Conservation (phyloP, 1,140 invertebrate species). For the Lepidurus couesii region DNA sequence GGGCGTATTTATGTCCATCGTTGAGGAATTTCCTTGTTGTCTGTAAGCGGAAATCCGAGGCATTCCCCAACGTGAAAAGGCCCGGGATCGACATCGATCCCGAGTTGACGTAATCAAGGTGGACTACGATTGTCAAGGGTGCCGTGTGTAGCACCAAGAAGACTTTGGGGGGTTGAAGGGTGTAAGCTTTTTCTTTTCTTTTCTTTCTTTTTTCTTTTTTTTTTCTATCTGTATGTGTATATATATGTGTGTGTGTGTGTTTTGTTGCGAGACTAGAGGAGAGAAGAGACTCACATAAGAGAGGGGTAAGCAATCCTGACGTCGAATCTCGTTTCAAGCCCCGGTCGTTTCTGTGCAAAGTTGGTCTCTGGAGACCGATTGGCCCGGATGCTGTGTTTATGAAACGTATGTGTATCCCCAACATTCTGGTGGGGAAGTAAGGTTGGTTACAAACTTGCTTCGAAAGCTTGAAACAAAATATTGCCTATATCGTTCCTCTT, state of each 20-base stretch:
- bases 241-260: not conserved
- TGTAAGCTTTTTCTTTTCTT: not conserved
- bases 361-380: slow-evolving; percentile 29
- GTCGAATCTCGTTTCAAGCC: slow-evolving; percentile 28
- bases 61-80: not conserved
- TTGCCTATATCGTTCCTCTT: not conserved
- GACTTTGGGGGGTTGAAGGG: slow-evolving; percentile 4
- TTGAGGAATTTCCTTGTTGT: not conserved
- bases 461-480: not conserved
- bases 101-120: slow-evolving; percentile 21
- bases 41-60: not conserved
- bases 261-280: not conserved
- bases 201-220: not conserved
- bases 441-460: slow-evolving; percentile 5
- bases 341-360: slow-evolving; percentile 30
- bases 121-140: slow-evolving; percentile 18
- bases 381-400: slow-evolving; percentile 27
- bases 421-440: not conserved
- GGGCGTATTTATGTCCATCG: not conserved
- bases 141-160: slow-evolving; percentile 15
- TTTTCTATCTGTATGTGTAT: too few species aligned
- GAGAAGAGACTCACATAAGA: not conserved
- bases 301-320: slow-evolving; percentile 17
- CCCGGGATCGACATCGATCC: slow-evolving; percentile 2
- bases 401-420: slow-evolving; percentile 11